Percentiles rank a stretch among this genome's conserved stretches.
Evolutionary conservation across 2,888 invertebrate genomes (phyloP).

Genomic region (Coelinius sp.): DNA sequence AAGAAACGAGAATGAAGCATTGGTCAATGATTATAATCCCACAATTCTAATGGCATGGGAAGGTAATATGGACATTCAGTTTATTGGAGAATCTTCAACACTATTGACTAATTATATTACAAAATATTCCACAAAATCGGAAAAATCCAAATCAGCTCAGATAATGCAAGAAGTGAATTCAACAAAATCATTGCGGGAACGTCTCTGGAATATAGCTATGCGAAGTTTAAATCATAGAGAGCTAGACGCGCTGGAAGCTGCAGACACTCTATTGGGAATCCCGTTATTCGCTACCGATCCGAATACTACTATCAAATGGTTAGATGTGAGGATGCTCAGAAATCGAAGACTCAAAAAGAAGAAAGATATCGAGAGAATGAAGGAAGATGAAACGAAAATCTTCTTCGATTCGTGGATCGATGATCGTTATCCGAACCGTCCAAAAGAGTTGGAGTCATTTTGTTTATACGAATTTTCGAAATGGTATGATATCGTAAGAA

Average conservation of each 20-base stretch:
- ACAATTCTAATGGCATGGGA: too few species aligned
- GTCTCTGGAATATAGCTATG: conserved; percentile 46
- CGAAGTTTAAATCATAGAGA: conserved; percentile 15
- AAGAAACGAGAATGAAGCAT: too few species aligned
- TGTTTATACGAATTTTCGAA: conserved; percentile 43
- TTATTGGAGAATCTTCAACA: too few species aligned
- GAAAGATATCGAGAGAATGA: conserved; percentile 15
- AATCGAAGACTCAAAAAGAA: conserved; percentile 22
- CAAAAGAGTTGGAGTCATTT: conserved; percentile 42
- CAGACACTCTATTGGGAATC: conserved; percentile 36
- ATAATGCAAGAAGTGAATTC: too few species aligned
- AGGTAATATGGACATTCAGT: too few species aligned
- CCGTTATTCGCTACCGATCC: background rate
- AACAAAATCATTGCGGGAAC: too few species aligned
- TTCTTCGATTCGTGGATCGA: conserved; percentile 37
- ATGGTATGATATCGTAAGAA: conserved; percentile 35
- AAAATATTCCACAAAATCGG: too few species aligned
- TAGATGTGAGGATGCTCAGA: conserved; percentile 43
- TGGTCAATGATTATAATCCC: too few species aligned
- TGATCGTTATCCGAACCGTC: conserved; percentile 37
- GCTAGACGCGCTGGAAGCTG: conserved; percentile 40
- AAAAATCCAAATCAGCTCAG: too few species aligned
- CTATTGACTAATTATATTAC: too few species aligned
- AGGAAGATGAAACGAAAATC: conserved; percentile 35
- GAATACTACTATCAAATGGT: conserved; percentile 27